Percentiles rank a stretch among this genome's conserved stretches.
Evolutionary conservation across 2,888 invertebrate species (phyloP).

Genomic region (Drosophila yooni): DNA sequence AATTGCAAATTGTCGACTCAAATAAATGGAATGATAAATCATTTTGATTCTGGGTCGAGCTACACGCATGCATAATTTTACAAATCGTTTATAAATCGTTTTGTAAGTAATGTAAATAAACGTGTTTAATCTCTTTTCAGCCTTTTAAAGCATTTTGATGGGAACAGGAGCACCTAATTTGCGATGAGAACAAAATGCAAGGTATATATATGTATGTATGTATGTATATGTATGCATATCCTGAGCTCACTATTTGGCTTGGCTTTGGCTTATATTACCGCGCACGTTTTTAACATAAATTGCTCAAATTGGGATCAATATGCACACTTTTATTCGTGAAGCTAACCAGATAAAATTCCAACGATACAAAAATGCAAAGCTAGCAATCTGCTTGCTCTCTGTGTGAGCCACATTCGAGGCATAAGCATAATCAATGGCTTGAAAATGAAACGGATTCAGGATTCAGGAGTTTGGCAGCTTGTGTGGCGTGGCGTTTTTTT

Average conservation of each 20-base stretch:
- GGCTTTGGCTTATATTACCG: slow-evolving; percentile 41
- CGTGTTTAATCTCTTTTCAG: slow-evolving; percentile 18
- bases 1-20: slow-evolving; percentile 28
- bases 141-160: background rate
- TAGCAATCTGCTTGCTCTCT: slow-evolving; percentile 35
- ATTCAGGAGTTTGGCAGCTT: slow-evolving; percentile 33
- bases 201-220: background rate
- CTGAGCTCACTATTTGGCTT: slow-evolving; percentile 12
- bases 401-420: slow-evolving; percentile 19
- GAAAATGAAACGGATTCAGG: slow-evolving; percentile 42
- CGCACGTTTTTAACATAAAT: slow-evolving; percentile 64
- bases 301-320: slow-evolving; percentile 54
- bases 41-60: background rate
- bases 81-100: background rate
- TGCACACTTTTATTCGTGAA: slow-evolving; percentile 53
- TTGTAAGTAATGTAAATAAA: background rate
- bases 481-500: background rate
- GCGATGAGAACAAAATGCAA: background rate
- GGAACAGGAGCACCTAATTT: background rate
- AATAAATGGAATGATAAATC: slow-evolving; percentile 45
- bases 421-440: slow-evolving; percentile 55
- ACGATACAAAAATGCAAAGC: slow-evolving; percentile 39
- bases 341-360: slow-evolving; percentile 20
- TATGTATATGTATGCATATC: background rate
- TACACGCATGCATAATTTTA: background rate